These are phyloP conservation scores for Galagoides demidoff DNA, from an alignment of 2,797 vertebrate genomes.

Conservation along the genomic window DNA sequence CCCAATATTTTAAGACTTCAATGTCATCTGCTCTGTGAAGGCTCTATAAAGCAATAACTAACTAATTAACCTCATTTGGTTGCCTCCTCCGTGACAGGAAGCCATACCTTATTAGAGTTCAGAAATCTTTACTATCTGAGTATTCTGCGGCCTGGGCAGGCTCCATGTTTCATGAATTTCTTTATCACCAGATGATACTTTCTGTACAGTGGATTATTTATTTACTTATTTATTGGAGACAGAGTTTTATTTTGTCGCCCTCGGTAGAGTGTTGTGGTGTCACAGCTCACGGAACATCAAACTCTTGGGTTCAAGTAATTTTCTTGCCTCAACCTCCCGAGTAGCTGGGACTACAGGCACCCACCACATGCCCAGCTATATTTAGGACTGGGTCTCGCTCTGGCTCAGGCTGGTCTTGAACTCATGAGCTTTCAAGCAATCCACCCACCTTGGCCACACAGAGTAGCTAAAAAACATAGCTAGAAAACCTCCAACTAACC, in stretches of 20 bases:
- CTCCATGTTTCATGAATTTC: background rate
- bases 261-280: too few species aligned
- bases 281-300: too few species aligned
- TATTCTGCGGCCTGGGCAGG: background rate
- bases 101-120: conserved; percentile 22
- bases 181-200: conserved; percentile 17
- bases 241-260: too few species aligned
- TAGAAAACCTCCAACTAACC: background rate
- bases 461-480: background rate
- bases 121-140: background rate
- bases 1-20: background rate
- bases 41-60: conserved; percentile 37
- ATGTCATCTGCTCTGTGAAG: conserved; percentile 4
- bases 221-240: too few species aligned
- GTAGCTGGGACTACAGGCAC: too few species aligned
- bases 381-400: too few species aligned
- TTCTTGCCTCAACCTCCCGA: too few species aligned
- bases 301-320: too few species aligned
- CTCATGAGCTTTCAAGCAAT: too few species aligned
- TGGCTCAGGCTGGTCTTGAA: too few species aligned
- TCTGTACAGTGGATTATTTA: background rate
- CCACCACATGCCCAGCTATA: too few species aligned
- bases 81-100: background rate
- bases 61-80: background rate
- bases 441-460: too few species aligned